Percentiles rank a stretch among this genome's conserved stretches.
phyloP scores from a whole-genome alignment of 2,797 vertebrate species.

The Falco novaeseelandiae region DNA sequence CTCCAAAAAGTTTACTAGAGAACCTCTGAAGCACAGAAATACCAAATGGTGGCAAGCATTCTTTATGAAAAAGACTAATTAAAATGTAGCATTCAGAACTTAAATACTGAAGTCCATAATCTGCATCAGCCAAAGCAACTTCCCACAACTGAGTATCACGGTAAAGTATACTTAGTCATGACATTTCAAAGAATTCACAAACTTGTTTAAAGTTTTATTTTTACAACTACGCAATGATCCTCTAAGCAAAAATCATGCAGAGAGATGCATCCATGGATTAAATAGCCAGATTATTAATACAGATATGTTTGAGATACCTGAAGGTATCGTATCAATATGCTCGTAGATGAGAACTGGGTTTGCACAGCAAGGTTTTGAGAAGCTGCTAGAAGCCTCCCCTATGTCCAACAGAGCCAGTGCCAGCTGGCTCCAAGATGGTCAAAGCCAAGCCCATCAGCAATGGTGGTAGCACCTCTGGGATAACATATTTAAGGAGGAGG shows the following conservation, averaged over 20 bases:
- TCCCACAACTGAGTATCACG: not conserved
- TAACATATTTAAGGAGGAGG: not conserved
- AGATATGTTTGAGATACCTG: not conserved
- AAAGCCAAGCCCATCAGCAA: rapidly evolving
- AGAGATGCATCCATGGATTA: not conserved
- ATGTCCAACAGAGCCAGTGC: no score
- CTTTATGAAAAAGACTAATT: not conserved
- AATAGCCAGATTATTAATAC: not conserved
- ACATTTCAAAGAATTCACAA: not conserved
- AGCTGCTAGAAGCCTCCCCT: no score
- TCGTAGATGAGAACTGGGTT: not conserved
- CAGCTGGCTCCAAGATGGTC: not conserved
- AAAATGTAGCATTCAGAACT: not conserved
- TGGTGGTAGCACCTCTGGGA: rapidly evolving
- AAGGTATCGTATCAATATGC: not conserved
- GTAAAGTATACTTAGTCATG: not conserved
- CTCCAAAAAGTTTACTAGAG: not conserved
- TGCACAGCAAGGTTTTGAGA: not conserved
- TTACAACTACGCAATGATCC: not conserved
- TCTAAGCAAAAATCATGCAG: not conserved
- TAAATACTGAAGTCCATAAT: not conserved
- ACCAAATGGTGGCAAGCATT: not conserved
- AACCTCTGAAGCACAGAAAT: not conserved
- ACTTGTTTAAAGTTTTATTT: not conserved
- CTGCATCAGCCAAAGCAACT: not conserved